Evolutionary conservation across 64 coral and sea anemone species (phyloP).

Genomic region (Dendrophyllia cribrosa): DNA sequence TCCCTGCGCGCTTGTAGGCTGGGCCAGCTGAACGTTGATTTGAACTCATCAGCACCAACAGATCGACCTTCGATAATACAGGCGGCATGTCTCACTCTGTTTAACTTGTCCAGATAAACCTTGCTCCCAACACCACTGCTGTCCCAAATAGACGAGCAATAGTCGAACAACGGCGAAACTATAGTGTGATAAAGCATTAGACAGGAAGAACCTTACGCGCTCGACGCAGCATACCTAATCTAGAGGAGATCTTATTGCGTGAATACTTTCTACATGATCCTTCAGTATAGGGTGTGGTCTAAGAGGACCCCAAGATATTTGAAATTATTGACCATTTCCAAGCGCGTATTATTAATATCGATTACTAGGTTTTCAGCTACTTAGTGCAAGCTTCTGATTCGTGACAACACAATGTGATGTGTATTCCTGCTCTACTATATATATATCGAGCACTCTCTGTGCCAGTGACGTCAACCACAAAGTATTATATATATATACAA

Average conservation of each 20-base stretch:
- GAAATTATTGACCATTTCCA: too few relatives aligned
- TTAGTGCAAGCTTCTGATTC: too few relatives aligned
- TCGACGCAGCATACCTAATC: slow-evolving; percentile 6
- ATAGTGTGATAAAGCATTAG: slow-evolving; percentile 15
- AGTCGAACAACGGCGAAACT: slow-evolving; percentile 45
- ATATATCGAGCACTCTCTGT: too few relatives aligned
- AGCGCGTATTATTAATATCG: too few relatives aligned
- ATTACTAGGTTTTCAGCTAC: too few relatives aligned
- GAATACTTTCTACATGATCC: not conserved
- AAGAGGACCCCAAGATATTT: too few relatives aligned
- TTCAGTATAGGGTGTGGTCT: too few relatives aligned
- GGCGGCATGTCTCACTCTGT: too few relatives aligned
- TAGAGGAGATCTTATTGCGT: not conserved
- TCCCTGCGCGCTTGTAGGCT: slow-evolving; percentile 21
- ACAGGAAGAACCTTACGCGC: slow-evolving; percentile 32
- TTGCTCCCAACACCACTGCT: not conserved
- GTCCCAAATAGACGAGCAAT: slow-evolving; percentile 6
- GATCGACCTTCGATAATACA: slow-evolving; percentile 8
- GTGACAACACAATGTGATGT: too few relatives aligned
- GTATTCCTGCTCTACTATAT: too few relatives aligned
- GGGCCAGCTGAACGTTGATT: not conserved
- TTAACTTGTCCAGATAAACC: not conserved
- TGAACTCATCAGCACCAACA: not conserved
- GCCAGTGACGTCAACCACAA: too few relatives aligned
- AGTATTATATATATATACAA: too few relatives aligned